Percentiles rank a stretch among this genome's conserved stretches.
These are phyloP conservation scores for Bombus vancouverensis DNA, from an alignment of 1,140 invertebrate species.

Conservation along the genomic window DNA sequence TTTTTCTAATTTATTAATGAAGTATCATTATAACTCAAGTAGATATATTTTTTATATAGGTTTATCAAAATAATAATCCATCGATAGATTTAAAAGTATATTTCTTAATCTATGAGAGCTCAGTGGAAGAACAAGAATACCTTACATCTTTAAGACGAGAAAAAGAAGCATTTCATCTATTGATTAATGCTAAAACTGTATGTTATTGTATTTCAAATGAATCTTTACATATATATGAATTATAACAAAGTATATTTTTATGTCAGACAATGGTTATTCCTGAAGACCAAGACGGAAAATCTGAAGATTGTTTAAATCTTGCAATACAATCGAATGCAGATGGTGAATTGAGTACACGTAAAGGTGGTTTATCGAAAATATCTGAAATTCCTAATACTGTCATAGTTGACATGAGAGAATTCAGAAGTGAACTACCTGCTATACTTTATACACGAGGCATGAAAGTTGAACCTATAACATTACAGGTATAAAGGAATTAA, in stretches of 20 bases:
- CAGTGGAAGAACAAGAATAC: conserved; percentile 97
- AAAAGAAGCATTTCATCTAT: conserved; percentile 96
- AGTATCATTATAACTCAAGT: not conserved
- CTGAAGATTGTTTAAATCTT: conserved; percentile 87
- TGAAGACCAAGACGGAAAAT: conserved; percentile 94
- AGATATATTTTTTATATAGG: conserved; percentile 81
- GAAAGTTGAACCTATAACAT: conserved; percentile 95
- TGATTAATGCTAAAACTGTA: conserved; percentile 96
- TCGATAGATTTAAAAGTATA: conserved; percentile 88
- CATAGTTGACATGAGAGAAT: conserved; percentile 99
- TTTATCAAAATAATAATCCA: conserved; percentile 86
- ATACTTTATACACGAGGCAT: conserved; percentile 96
- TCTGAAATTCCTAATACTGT: conserved; percentile 84
- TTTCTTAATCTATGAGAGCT: conserved; percentile 94
- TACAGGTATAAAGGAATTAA: conserved; percentile 85
- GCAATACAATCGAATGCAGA: conserved; percentile 80
- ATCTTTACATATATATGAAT: not conserved
- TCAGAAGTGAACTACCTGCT: conserved; percentile 97
- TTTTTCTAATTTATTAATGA: not conserved
- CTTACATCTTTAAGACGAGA: conserved; percentile 94
- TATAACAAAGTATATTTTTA: conserved; percentile 2
- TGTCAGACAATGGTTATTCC: conserved; percentile 94
- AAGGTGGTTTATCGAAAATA: conserved; percentile 83
- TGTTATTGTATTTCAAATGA: conserved; percentile 24
- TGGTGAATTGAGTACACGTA: conserved; percentile 83